phyloP scores from a whole-genome alignment of 2,113 vertebrate species.

The Sarotherodon lohbergeri region DNA sequence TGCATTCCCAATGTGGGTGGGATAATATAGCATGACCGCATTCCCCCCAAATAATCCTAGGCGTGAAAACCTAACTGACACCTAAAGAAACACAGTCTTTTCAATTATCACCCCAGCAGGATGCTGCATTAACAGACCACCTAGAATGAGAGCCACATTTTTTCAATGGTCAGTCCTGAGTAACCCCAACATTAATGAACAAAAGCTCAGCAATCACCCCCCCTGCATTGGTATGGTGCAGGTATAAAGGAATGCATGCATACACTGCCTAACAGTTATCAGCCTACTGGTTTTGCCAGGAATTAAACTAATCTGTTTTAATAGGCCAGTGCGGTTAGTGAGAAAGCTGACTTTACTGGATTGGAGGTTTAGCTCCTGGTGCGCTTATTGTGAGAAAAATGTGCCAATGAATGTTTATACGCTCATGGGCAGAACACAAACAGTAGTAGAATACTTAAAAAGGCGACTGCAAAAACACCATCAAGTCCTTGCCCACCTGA shows the following conservation, averaged over 20 bases:
- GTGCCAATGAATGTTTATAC: background rate
- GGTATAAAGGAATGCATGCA: background rate
- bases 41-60: slow-evolving; percentile 10
- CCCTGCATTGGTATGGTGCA: slow-evolving; percentile 8
- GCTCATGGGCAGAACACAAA: background rate
- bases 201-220: background rate
- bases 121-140: slow-evolving; percentile 46
- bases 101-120: slow-evolving; percentile 51
- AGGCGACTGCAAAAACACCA: background rate
- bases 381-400: background rate
- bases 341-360: slow-evolving; percentile 13
- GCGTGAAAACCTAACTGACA: slow-evolving; percentile 40
- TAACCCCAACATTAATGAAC: background rate
- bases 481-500: background rate
- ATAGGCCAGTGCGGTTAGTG: slow-evolving; percentile 9
- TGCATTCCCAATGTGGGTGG: slow-evolving; percentile 22
- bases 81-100: slow-evolving; percentile 16
- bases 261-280: background rate
- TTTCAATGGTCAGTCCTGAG: background rate
- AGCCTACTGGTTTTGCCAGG: background rate
- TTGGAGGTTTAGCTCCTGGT: slow-evolving; percentile 10
- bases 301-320: slow-evolving; percentile 21
- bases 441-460: background rate
- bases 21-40: slow-evolving; percentile 17
- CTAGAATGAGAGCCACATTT: background rate